phyloP scores from a whole-genome alignment of 2,888 invertebrate species.

The Salpingus planirostris region DNA sequence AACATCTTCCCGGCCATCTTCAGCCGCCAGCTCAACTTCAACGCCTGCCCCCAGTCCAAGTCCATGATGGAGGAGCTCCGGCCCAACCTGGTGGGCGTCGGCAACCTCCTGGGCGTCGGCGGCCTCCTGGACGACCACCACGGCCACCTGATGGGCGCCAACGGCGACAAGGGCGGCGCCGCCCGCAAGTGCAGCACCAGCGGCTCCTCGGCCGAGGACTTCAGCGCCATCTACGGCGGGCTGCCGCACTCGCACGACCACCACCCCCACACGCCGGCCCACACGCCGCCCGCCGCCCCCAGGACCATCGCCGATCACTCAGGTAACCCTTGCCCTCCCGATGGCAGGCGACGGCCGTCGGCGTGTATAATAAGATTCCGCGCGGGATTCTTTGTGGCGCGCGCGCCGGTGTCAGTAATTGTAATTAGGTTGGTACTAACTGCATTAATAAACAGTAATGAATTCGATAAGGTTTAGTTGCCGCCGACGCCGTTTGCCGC shows the following conservation, averaged over 20 bases:
- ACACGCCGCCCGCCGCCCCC: constrained; percentile 54
- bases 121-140: constrained; percentile 73
- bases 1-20: constrained; percentile 89
- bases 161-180: constrained; percentile 43
- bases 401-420: constrained; percentile 34
- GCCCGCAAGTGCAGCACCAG: constrained; percentile 68
- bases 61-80: constrained; percentile 76
- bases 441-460: constrained; percentile 41
- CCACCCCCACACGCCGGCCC: constrained; percentile 55
- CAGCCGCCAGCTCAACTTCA: constrained; percentile 79
- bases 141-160: constrained; percentile 45
- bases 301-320: constrained; percentile 41
- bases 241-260: constrained; percentile 43
- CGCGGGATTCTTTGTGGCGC: constrained; percentile 33
- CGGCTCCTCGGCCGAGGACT: constrained; percentile 80
- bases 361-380: constrained; percentile 30
- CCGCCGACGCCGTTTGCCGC: constrained; percentile 25
- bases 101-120: constrained; percentile 68
- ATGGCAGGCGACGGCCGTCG: too few relatives aligned
- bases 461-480: constrained; percentile 35
- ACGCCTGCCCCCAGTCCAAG: constrained; percentile 59
- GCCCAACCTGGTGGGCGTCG: constrained; percentile 71
- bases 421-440: constrained; percentile 42
- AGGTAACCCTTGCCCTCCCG: constrained; percentile 28
- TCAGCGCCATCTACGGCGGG: constrained; percentile 72